A percentile compares a stretch with the other conserved stretches of the same genome.
These are phyloP conservation scores for Junonia oenone DNA, from an alignment of 2,888 invertebrate species.

Conservation along the genomic window DNA sequence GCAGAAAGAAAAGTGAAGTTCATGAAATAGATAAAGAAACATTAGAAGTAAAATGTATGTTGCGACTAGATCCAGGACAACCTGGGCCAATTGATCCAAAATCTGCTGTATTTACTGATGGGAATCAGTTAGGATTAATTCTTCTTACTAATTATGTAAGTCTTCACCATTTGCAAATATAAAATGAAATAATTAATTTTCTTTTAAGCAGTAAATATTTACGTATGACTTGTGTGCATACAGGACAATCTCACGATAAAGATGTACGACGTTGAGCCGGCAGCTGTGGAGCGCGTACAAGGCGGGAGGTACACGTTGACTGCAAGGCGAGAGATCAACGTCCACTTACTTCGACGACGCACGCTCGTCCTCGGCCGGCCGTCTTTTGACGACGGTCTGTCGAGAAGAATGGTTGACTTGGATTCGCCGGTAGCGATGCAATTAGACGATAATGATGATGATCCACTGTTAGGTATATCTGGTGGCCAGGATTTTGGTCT, in stretches of 20 bases:
- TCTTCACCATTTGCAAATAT: not conserved
- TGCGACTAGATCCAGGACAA: conserved; percentile 55
- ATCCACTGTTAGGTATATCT: conserved; percentile 87
- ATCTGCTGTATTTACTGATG: conserved; percentile 65
- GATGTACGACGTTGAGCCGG: conserved; percentile 54
- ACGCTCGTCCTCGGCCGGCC: conserved; percentile 61
- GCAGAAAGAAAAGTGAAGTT: conserved; percentile 69
- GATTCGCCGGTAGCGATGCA: conserved; percentile 78
- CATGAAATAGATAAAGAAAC: conserved; percentile 66
- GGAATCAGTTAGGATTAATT: conserved; percentile 74
- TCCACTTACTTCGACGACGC: conserved; percentile 59
- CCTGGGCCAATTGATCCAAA: conserved; percentile 52
- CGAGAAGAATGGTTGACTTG: conserved; percentile 51
- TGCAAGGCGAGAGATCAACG: conserved; percentile 53
- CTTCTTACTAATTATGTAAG: conserved; percentile 43
- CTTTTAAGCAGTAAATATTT: not conserved
- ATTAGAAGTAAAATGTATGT: conserved; percentile 52
- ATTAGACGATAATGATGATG: conserved; percentile 83
- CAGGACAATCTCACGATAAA: conserved; percentile 64
- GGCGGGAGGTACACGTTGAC: conserved; percentile 41
- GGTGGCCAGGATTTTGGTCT: conserved; percentile 95
- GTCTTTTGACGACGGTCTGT: conserved; percentile 56
- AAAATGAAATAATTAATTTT: not conserved
- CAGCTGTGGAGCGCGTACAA: conserved; percentile 37
- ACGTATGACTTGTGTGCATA: not conserved